Evolutionary conservation across 2,888 invertebrate genomes (phyloP).

Genomic region (Chymomyza amoena): DNA sequence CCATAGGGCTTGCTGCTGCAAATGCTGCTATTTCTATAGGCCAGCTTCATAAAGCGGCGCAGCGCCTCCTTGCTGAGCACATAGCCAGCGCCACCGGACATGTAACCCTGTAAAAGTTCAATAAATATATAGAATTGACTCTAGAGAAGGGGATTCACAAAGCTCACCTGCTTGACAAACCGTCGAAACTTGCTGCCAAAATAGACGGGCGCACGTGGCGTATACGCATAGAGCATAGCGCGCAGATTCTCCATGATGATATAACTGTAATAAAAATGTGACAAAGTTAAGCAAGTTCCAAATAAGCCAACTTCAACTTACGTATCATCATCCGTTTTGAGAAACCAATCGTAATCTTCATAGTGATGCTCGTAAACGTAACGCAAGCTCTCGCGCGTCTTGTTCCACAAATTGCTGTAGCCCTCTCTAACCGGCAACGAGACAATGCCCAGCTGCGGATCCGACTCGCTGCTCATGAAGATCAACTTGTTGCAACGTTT

Average conservation of each 20-base stretch:
- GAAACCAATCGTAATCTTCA: constrained; percentile 95
- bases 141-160: not conserved
- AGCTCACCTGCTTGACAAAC: not conserved
- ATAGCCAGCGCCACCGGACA: constrained; percentile 95
- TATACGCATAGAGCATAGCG: constrained; percentile 87
- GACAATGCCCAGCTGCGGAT: constrained; percentile 86
- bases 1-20: constrained; percentile 79
- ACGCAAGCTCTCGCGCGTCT: constrained; percentile 94
- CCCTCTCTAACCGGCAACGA: constrained; percentile 91
- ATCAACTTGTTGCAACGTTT: constrained; percentile 90
- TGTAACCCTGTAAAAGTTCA: constrained; percentile 83
- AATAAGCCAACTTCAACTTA: constrained; percentile 80
- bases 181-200: constrained; percentile 92
- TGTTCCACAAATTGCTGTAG: constrained; percentile 93
- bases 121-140: not conserved
- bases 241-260: constrained; percentile 96
- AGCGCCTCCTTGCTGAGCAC: constrained; percentile 92
- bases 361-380: constrained; percentile 91
- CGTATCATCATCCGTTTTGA: constrained; percentile 99
- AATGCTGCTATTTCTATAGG: constrained; percentile 83
- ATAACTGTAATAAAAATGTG: constrained; percentile 84
- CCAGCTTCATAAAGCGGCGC: constrained; percentile 86
- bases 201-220: constrained; percentile 87
- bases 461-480: constrained; percentile 89
- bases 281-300: no score